Conservation (phyloP, 37 sponge, comb jelly and placozoan species). For the Ephydatia muelleri region DNA sequence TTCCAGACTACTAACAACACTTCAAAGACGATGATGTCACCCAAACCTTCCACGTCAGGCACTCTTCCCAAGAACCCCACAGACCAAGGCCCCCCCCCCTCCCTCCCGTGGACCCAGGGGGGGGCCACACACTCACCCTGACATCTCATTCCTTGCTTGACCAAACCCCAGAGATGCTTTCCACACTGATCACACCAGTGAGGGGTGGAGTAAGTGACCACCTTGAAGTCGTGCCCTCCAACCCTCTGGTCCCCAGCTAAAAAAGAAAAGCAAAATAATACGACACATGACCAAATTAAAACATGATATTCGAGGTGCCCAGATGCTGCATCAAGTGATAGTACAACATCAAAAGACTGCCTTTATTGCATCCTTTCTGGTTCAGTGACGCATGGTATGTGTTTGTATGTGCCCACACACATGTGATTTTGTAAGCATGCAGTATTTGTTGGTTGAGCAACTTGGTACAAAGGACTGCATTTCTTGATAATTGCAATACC, state of each 20-base stretch:
- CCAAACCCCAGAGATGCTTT: conserved; percentile 78
- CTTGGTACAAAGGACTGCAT: too few species aligned
- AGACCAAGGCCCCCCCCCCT: background rate
- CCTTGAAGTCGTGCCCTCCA: conserved; percentile 67
- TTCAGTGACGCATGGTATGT: too few species aligned
- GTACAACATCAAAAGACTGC: too few species aligned
- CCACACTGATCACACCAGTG: conserved; percentile 81
- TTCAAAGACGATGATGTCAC: background rate
- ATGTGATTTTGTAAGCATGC: too few species aligned
- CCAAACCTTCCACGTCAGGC: background rate
- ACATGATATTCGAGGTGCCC: background rate
- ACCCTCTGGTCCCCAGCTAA: conserved; percentile 51
- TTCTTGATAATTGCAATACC: too few species aligned
- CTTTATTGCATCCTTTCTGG: too few species aligned
- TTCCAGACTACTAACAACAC: background rate
- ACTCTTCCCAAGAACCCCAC: background rate
- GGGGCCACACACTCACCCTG: conserved; percentile 37
- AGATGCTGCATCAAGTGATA: too few species aligned
- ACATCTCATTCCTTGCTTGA: conserved; percentile 82
- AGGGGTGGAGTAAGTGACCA: conserved; percentile 47
- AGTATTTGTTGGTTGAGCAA: too few species aligned
- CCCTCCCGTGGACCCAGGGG: background rate
- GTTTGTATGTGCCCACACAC: too few species aligned
- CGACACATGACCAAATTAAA: background rate
- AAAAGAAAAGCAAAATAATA: background rate